Conservation (phyloP, 2,113 vertebrate genomes). For the Scartelaos histophorus region DNA sequence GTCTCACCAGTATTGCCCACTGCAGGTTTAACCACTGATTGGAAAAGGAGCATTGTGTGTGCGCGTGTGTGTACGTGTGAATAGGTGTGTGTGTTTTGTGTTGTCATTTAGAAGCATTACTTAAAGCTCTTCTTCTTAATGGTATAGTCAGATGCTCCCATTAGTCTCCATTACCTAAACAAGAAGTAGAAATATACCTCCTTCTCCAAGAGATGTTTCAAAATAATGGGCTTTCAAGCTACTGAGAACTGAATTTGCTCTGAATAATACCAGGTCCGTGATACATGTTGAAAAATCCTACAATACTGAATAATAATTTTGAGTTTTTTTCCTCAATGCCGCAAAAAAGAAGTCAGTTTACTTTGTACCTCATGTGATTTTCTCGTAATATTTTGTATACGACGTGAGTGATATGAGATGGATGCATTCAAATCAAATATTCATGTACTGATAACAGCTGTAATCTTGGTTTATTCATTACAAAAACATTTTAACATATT, state of each 20-base stretch:
- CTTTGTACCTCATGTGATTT: too few relatives aligned
- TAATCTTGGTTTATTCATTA: too few relatives aligned
- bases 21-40: constrained; percentile 1
- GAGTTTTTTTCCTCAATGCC: background rate
- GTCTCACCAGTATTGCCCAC: constrained; percentile 11
- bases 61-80: too few relatives aligned
- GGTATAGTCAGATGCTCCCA: background rate
- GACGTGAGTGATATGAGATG: too few relatives aligned
- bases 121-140: constrained; percentile 8
- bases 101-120: constrained; percentile 12
- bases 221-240: constrained; percentile 31
- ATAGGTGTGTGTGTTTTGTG: background rate
- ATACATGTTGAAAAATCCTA: too few relatives aligned
- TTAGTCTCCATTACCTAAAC: background rate
- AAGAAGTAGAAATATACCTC: constrained; percentile 23
- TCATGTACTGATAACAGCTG: too few relatives aligned
- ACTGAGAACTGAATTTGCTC: constrained; percentile 16
- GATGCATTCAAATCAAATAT: too few relatives aligned
- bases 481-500: too few relatives aligned
- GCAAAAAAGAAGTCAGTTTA: background rate
- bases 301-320: too few relatives aligned
- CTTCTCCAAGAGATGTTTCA: constrained; percentile 2
- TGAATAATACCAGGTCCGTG: background rate
- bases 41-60: background rate
- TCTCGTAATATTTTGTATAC: too few relatives aligned